Evolutionary conservation across 2,888 invertebrate genomes (phyloP), one percentile per base, ranked within the genome.

Genomic region (Lapara coniferarum): DNA sequence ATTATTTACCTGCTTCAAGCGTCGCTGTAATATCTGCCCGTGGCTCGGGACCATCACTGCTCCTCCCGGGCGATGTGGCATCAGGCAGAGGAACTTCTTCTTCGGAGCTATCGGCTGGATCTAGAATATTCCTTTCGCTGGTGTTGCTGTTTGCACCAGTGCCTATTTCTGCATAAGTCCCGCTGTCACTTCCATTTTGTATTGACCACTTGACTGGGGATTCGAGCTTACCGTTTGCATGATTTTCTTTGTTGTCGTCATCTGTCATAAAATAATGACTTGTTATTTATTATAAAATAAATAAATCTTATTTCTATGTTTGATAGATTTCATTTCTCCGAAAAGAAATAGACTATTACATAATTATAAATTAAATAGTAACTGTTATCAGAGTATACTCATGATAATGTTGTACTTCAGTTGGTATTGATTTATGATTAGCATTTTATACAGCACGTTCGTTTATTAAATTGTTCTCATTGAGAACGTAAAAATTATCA

Each of bases 191-290:
- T 5, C 93, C 94, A 69, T 93, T 93, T 73, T 93, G 93, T 68
- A 88, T 88, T 19, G 89, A 88, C 93, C 93, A 93, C 82, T 89
- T 91, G 46, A 93, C 85, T 0, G 93, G 93, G 5, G 93, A 93
- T 58, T 93, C 93, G 6, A 93, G 81, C 81, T 93, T 93, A 10
- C 93, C 93, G 71, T 93, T 93, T 8, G 92, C 88, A 78, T 93
- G 93, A 73, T 93, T 93, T 77, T 93, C 93, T 85, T 93, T 93
- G 84, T 93, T 93, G 85, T 93, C 93, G 72, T 93, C 93, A 76
- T 93, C 93, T 88, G 56, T 66, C 53, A 44, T 10, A 19, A 56
- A 49, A 57, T 2, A 37, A 37, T 37, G 0, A 37, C 37, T 5
- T 37, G 5, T 37, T 37, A 2, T 37, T 37, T 37, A 5, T 5